Evolutionary conservation across 2,888 invertebrate species (phyloP).

Genomic region (Calliopum simillimum): DNA sequence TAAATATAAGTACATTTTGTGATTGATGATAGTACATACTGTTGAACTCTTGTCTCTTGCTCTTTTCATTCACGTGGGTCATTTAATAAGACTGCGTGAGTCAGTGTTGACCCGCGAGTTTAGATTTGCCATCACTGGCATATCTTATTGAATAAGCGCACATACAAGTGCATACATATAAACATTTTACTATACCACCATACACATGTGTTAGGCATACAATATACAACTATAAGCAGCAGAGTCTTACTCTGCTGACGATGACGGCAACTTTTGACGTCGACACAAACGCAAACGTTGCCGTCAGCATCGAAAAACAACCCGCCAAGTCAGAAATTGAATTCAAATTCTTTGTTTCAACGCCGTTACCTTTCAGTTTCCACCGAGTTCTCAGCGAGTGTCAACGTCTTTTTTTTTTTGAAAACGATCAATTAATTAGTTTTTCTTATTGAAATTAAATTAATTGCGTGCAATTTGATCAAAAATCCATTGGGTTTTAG

Average conservation of each 20-base stretch:
- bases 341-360: constrained; percentile 33
- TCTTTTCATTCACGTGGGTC: too few relatives aligned
- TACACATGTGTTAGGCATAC: not conserved
- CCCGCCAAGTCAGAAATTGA: constrained; percentile 34
- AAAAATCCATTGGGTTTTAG: constrained; percentile 27
- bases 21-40: too few relatives aligned
- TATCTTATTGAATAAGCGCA: not conserved
- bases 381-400: constrained; percentile 48
- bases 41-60: too few relatives aligned
- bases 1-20: too few relatives aligned
- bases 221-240: not conserved
- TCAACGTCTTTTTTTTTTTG: not conserved
- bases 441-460: constrained; percentile 13
- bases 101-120: too few relatives aligned
- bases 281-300: not conserved
- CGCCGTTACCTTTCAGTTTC: constrained; percentile 50
- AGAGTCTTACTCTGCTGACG: not conserved
- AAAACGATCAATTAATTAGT: constrained; percentile 17
- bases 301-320: constrained; percentile 21
- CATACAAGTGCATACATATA: not conserved
- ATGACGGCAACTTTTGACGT: not conserved
- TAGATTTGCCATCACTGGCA: not conserved
- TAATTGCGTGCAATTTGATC: not conserved
- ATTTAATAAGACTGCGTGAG: too few relatives aligned
- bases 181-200: not conserved